Percentiles rank a stretch among this genome's conserved stretches.
These are phyloP conservation scores for Petrophora chlorosata DNA, from an alignment of 2,888 invertebrate species.

Conservation along the genomic window DNA sequence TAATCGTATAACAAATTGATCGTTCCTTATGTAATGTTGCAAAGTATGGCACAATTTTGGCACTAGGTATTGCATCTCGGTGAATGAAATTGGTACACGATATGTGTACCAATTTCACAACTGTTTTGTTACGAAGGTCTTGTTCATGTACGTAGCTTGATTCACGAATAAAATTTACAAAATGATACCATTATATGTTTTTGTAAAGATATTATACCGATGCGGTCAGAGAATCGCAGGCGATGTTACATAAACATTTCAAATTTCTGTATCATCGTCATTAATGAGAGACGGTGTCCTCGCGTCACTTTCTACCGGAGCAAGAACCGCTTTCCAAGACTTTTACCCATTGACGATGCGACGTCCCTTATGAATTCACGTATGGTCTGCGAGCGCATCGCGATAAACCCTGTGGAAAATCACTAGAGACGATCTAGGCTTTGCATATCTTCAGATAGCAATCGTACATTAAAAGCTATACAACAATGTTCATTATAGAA, in stretches of 20 bases:
- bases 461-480: too few species aligned
- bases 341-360: slow-evolving; percentile 38
- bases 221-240: slow-evolving; percentile 14
- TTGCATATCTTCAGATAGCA: too few species aligned
- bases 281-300: slow-evolving; percentile 51
- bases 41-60: slow-evolving; percentile 48
- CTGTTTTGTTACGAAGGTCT: slow-evolving; percentile 53
- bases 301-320: slow-evolving; percentile 53
- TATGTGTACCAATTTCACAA: slow-evolving; percentile 58
- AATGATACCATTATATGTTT: slow-evolving; percentile 28
- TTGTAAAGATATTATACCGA: slow-evolving; percentile 26
- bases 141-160: slow-evolving; percentile 47
- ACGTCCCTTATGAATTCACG: slow-evolving; percentile 40
- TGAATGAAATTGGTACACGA: too few species aligned
- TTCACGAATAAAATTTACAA: slow-evolving; percentile 41
- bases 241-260: slow-evolving; percentile 37
- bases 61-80: slow-evolving; percentile 48
- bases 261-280: slow-evolving; percentile 46
- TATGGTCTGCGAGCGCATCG: slow-evolving; percentile 14
- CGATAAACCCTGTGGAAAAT: too few species aligned
- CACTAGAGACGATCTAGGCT: too few species aligned
- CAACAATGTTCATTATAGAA: too few species aligned
- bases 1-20: slow-evolving; percentile 29
- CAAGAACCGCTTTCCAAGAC: slow-evolving; percentile 54
- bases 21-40: slow-evolving; percentile 49